Evolutionary conservation across 37 sponge, comb jelly and placozoan species (phyloP).

Genomic region (Aphrocallistes beatrix): DNA sequence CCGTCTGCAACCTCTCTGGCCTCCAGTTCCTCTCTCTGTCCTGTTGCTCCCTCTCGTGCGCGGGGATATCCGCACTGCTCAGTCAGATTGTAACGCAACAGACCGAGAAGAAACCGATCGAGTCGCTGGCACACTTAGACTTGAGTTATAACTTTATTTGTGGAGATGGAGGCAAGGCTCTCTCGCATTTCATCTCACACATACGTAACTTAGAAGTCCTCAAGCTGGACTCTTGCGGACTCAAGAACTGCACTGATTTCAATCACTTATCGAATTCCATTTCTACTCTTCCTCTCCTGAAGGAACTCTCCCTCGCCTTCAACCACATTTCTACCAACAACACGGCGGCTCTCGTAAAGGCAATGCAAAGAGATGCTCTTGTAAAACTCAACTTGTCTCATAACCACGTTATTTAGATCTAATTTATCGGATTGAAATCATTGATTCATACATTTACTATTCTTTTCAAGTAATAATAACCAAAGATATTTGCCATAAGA

Average conservation of each 20-base stretch:
- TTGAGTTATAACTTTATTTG: neutral
- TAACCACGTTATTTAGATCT: neutral
- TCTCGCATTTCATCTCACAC: neutral
- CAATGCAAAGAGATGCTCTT: neutral
- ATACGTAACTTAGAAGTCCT: neutral
- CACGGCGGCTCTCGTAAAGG: neutral
- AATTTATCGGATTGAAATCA: too few species aligned
- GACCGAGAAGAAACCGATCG: neutral
- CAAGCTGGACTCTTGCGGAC: conserved; percentile 8
- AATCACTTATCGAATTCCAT: neutral
- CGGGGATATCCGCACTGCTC: neutral
- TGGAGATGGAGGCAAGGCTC: neutral
- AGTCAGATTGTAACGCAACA: neutral
- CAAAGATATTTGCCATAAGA: too few species aligned
- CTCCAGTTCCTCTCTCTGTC: neutral
- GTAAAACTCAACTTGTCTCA: neutral
- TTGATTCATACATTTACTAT: too few species aligned
- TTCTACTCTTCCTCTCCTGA: neutral
- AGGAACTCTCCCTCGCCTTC: neutral
- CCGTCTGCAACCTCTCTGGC: neutral
- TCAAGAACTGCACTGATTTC: neutral
- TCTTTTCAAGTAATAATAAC: too few species aligned
- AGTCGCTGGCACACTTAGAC: neutral
- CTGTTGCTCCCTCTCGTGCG: neutral
- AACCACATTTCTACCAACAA: neutral